These are phyloP conservation scores for Scaptomyza graminum DNA, from an alignment of 1,140 invertebrate species.

Conservation along the genomic window DNA sequence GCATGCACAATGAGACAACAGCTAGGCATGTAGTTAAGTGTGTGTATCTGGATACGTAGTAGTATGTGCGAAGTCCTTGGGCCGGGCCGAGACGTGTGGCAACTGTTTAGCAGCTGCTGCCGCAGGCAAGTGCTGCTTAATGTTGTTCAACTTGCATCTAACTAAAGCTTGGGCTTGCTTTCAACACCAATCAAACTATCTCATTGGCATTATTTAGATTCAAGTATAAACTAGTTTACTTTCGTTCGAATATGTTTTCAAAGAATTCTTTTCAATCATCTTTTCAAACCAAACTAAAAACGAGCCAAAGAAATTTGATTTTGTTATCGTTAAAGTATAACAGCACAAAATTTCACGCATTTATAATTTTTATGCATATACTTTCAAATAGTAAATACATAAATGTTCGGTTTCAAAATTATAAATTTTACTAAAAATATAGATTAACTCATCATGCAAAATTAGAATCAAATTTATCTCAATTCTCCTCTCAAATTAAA, in stretches of 20 bases:
- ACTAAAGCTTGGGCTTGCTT: not conserved
- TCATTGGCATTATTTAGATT: not conserved
- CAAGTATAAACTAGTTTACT: not conserved
- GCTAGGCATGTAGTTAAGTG: slow-evolving; percentile 2
- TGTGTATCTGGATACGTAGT: too few relatives aligned
- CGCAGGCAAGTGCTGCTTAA: slow-evolving; percentile 45
- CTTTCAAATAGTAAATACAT: too few relatives aligned
- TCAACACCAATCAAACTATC: not conserved
- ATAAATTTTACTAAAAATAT: too few relatives aligned
- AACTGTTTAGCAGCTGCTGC: slow-evolving; percentile 31
- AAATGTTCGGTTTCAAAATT: too few relatives aligned
- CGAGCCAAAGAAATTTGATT: too few relatives aligned
- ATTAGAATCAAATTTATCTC: too few relatives aligned
- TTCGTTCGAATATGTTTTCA: not conserved
- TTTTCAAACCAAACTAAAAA: not conserved
- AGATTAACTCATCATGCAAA: too few relatives aligned
- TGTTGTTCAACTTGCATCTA: slow-evolving; percentile 30
- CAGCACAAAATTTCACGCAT: not conserved
- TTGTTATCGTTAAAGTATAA: slow-evolving; percentile 40
- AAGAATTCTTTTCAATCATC: too few relatives aligned
- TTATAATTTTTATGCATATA: not conserved
- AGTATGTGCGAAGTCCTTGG: not conserved
- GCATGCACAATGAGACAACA: slow-evolving; percentile 73
- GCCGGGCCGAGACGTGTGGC: slow-evolving; percentile 37
- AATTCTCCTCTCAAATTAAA: too few relatives aligned